Percentiles rank a stretch among this genome's conserved stretches.
phyloP scores from a whole-genome alignment of 2,888 invertebrate species.

The Drosophila limbata region DNA sequence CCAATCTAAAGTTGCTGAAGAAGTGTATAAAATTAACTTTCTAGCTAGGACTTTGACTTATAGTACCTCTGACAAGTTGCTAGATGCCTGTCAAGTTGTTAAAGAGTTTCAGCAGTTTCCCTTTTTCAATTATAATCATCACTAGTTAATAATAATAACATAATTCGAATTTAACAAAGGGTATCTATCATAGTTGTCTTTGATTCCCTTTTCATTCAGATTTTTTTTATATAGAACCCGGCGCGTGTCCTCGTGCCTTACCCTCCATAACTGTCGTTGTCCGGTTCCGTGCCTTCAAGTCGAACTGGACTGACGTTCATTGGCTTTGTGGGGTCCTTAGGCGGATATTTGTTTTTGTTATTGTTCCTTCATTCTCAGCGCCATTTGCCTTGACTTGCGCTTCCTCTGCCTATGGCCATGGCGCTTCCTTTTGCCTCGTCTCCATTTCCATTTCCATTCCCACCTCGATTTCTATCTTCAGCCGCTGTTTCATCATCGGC shows the following conservation, averaged over 20 bases:
- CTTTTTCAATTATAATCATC: background rate
- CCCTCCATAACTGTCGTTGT: slow-evolving; percentile 2
- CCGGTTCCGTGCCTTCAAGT: slow-evolving; percentile 26
- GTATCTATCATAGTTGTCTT: slow-evolving; percentile 38
- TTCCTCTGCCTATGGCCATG: slow-evolving; percentile 22
- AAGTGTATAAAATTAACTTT: background rate
- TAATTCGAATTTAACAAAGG: slow-evolving; percentile 1
- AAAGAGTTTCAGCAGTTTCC: slow-evolving; percentile 25
- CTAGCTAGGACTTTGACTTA: background rate
- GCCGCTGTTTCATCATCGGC: slow-evolving; percentile 47
- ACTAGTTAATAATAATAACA: too few species aligned
- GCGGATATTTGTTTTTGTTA: slow-evolving; percentile 75
- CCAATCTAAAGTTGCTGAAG: background rate
- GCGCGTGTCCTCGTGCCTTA: slow-evolving; percentile 25
- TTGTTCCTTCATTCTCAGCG: slow-evolving; percentile 68
- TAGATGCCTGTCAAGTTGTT: slow-evolving; percentile 25
- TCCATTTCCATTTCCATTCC: background rate
- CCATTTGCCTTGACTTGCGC: slow-evolving; percentile 50
- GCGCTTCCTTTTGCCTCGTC: slow-evolving; percentile 4
- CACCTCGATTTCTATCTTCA: background rate
- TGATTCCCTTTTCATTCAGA: slow-evolving; percentile 18
- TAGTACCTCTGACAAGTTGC: slow-evolving; percentile 24
- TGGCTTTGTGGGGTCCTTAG: slow-evolving; percentile 60
- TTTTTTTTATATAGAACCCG: slow-evolving; percentile 22
- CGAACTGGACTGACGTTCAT: slow-evolving; percentile 64